Evolutionary conservation across 1,140 invertebrate genomes (phyloP).

Genomic region (Pseudachorutes palmiensis): DNA sequence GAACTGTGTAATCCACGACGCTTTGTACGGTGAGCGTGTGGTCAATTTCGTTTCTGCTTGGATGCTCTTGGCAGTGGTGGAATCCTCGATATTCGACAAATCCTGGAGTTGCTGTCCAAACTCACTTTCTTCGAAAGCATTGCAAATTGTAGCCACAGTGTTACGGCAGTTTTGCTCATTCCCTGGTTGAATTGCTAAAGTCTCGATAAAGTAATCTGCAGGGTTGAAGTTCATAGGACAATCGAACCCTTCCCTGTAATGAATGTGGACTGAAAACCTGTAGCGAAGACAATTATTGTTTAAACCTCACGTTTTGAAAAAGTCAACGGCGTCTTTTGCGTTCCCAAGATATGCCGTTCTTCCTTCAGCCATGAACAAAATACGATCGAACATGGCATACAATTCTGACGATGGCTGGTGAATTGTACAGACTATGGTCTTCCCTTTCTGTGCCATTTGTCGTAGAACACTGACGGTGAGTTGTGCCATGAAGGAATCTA

Average conservation of each 20-base stretch:
- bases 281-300: slow-evolving; percentile 1
- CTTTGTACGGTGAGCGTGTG: slow-evolving; percentile 61
- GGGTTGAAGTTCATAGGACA: slow-evolving; percentile 18
- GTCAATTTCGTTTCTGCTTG: not conserved
- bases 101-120: not conserved
- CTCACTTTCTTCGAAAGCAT: slow-evolving; percentile 35
- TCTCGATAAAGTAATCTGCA: slow-evolving; percentile 38
- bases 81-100: slow-evolving; percentile 24
- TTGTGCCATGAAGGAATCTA: slow-evolving; percentile 78
- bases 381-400: slow-evolving; percentile 82
- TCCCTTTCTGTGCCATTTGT: slow-evolving; percentile 54
- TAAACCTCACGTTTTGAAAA: slow-evolving; percentile 83
- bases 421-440: slow-evolving; percentile 35
- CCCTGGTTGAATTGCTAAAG: slow-evolving; percentile 48
- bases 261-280: not conserved
- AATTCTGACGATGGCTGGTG: slow-evolving; percentile 61
- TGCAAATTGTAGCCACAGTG: slow-evolving; percentile 40
- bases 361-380: slow-evolving; percentile 86
- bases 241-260: slow-evolving; percentile 1
- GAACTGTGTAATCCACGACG: slow-evolving; percentile 79
- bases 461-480: slow-evolving; percentile 80
- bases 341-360: slow-evolving; percentile 80
- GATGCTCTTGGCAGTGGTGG: slow-evolving; percentile 10
- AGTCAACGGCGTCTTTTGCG: slow-evolving; percentile 62
- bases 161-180: slow-evolving; percentile 42